Conservation (phyloP, 2,797 vertebrate species). For the Cossypha niveicapilla region DNA sequence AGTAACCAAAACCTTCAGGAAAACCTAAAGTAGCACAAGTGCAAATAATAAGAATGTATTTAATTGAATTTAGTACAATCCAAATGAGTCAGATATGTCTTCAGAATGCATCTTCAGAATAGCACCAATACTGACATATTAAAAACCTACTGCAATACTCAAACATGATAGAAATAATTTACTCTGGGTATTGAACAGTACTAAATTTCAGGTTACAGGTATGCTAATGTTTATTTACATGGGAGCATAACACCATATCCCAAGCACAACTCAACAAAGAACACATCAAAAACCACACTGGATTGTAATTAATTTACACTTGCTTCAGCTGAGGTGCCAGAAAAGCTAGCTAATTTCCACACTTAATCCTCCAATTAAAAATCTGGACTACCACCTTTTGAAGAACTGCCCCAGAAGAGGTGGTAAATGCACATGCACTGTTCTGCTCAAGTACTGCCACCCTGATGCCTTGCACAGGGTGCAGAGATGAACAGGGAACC, state of each 20-base stretch:
- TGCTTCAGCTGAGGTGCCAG: background rate
- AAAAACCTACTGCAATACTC: background rate
- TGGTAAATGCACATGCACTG: rapidly evolving
- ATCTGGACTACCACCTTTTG: background rate
- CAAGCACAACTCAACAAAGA: background rate
- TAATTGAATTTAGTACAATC: background rate
- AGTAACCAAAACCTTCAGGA: background rate
- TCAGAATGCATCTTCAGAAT: background rate
- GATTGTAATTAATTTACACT: background rate
- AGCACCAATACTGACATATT: background rate
- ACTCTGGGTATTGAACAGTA: background rate
- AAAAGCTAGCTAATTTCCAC: background rate
- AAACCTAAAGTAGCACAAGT: background rate
- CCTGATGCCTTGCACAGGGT: background rate
- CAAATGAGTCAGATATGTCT: background rate
- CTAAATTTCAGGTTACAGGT: background rate
- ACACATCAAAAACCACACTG: rapidly evolving
- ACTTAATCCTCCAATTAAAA: background rate
- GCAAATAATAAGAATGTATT: background rate
- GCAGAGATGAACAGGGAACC: background rate
- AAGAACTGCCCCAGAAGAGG: background rate
- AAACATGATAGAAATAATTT: background rate
- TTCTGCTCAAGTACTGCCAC: background rate
- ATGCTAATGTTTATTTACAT: no score
- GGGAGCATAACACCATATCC: background rate